Evolutionary conservation across 2,888 invertebrate genomes (phyloP), one percentile per base, ranked within the genome.

Genomic region (Trachelus iudaicus): DNA sequence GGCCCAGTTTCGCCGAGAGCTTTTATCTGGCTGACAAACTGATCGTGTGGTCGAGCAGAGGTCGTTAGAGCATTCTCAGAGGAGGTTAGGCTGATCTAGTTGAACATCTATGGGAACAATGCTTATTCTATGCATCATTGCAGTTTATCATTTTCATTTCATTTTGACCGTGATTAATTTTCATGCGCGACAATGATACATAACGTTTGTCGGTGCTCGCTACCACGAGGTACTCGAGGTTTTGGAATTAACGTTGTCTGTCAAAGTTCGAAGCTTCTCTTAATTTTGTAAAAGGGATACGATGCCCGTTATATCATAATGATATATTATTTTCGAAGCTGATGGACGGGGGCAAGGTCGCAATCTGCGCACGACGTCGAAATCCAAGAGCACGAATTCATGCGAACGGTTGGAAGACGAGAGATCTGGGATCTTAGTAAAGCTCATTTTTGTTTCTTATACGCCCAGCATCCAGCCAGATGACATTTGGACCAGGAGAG

Each of bases 21-120:
- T 77, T 83, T 80, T 83, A 84, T 84, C 83, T 85, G 83, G 80
- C 81, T 83, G 83, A 83, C 82, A 81, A 82, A 81, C 84, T 76
- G 75, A 76, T 73, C 78, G 37, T 69, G 75, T 69, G 73, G 76
- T 73, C 73, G 78, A 4, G 37, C 78, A 73, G 75, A 75, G 78
- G 75, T 78, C 78, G 75, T 68, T n/a, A 74, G 23, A 75, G 69
- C 75, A 77, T 77, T 75, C 77, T 78, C 69, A 33, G 78, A 75
- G 33, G 68, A 31, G 71, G 31, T 31, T 9, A 35, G 75, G 34
- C 76, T 76, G 78, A 78, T 78, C 78, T 78, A 78, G 78, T 78
- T 78, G 71, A 78, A 78, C 73, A 69, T 77, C 76, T 73, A 34
- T 71, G 71, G 56, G 56, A 56, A 56, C 2, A 56, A 56, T 56